Conservation (phyloP, 2,797 vertebrate species). For the Morelia viridis region DNA sequence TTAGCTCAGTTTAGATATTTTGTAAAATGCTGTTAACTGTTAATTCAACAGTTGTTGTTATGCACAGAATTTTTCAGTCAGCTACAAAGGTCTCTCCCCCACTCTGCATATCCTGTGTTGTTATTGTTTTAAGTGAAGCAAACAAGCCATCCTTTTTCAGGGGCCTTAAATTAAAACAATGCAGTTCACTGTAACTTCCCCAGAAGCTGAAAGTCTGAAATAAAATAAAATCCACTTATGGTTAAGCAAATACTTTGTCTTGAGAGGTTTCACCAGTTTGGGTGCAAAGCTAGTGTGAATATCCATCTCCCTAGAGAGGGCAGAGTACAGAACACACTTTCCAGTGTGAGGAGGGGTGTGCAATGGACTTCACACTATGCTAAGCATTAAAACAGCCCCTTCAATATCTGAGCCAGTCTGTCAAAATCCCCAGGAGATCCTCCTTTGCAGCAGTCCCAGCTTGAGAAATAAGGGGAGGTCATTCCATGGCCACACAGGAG, state of each 20-base stretch:
- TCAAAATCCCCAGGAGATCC: neutral
- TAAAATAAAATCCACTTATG: conserved; percentile 14
- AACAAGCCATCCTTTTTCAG: neutral
- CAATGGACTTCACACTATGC: conserved; percentile 10
- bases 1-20: neutral
- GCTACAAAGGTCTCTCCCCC: neutral
- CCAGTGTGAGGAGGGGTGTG: neutral
- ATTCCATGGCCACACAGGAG: neutral
- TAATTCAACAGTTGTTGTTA: neutral
- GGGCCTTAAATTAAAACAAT: neutral
- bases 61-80: neutral
- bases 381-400: neutral
- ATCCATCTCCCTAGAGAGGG: neutral
- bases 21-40: neutral
- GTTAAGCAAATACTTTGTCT: conserved; percentile 1
- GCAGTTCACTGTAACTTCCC: neutral
- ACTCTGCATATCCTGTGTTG: neutral
- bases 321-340: neutral
- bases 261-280: conserved; percentile 10
- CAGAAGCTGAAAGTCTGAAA: neutral
- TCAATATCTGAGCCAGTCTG: conserved; percentile 3
- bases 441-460: neutral
- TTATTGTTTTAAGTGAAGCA: neutral
- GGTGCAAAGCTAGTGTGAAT: conserved; percentile 29
- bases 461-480: conserved; percentile 5